Percentiles rank a stretch among this genome's conserved stretches.
phyloP scores from a whole-genome alignment of 2,888 invertebrate genomes.

The Papilio elwesi region DNA sequence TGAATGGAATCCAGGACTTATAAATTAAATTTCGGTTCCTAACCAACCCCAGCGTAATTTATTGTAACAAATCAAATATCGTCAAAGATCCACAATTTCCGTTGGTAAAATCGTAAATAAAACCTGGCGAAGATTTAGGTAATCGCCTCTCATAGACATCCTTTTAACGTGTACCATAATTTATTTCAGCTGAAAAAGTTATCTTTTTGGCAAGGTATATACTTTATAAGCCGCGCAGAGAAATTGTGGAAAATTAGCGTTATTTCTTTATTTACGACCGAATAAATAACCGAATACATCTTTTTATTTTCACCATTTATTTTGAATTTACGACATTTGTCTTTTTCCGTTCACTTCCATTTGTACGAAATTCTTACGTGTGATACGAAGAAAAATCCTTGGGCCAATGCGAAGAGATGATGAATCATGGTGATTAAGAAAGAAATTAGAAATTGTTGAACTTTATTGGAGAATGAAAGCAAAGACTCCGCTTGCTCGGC shows the following conservation, averaged over 20 bases:
- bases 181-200: constrained; percentile 18
- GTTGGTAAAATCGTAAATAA: constrained; percentile 4
- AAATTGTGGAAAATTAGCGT: not conserved
- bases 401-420: no score
- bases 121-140: constrained; percentile 9
- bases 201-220: constrained; percentile 7
- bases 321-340: not conserved
- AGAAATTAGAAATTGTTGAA: no score
- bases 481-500: no score
- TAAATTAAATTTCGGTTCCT: no score
- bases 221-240: not conserved
- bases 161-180: constrained; percentile 16
- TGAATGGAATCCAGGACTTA: no score
- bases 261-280: not conserved
- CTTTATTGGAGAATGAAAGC: no score
- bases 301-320: not conserved
- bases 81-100: not conserved
- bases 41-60: not conserved
- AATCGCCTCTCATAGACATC: constrained; percentile 18
- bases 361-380: not conserved
- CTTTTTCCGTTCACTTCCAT: not conserved
- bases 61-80: not conserved
- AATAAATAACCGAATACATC: constrained; percentile 10
- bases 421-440: no score
- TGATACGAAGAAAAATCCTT: no score